A percentile compares a stretch with the other conserved stretches of the same genome.
These are phyloP conservation scores for Excalfactoria chinensis DNA, from an alignment of 2,113 vertebrate genomes.

Conservation along the genomic window DNA sequence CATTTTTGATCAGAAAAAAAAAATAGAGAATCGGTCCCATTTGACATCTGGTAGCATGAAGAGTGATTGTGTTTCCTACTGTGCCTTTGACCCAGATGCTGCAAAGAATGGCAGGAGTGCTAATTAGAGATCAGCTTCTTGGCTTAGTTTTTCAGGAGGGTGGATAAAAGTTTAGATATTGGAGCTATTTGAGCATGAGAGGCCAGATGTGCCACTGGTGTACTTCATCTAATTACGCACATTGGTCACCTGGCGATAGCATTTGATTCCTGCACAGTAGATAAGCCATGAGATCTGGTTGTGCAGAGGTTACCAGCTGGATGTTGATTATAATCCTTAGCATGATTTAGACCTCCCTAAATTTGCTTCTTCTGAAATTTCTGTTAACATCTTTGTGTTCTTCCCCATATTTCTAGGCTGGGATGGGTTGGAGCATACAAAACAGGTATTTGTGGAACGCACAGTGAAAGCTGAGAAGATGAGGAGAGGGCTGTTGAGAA, in stretches of 20 bases:
- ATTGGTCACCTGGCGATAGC: background rate
- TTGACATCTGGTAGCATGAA: background rate
- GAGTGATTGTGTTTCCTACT: background rate
- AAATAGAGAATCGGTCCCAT: background rate
- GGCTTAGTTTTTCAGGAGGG: background rate
- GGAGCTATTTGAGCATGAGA: accelerated
- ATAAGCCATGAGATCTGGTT: background rate
- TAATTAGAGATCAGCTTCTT: background rate
- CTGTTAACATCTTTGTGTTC: background rate
- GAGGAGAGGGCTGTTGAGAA: background rate
- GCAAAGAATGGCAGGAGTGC: background rate
- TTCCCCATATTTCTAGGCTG: background rate
- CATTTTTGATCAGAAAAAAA: background rate
- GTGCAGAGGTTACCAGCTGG: background rate
- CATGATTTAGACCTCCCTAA: background rate
- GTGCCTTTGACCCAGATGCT: background rate
- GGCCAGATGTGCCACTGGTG: accelerated
- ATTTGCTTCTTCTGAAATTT: background rate
- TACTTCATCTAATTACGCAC: background rate
- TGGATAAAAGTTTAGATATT: background rate
- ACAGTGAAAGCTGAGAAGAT: background rate
- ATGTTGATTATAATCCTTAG: background rate
- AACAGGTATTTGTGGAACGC: background rate
- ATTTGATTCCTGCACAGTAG: background rate
- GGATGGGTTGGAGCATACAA: background rate